A percentile compares a stretch with the other conserved stretches of the same genome.
Conservation (phyloP, 2,888 invertebrate genomes). For the Parochlus steinenii region DNA sequence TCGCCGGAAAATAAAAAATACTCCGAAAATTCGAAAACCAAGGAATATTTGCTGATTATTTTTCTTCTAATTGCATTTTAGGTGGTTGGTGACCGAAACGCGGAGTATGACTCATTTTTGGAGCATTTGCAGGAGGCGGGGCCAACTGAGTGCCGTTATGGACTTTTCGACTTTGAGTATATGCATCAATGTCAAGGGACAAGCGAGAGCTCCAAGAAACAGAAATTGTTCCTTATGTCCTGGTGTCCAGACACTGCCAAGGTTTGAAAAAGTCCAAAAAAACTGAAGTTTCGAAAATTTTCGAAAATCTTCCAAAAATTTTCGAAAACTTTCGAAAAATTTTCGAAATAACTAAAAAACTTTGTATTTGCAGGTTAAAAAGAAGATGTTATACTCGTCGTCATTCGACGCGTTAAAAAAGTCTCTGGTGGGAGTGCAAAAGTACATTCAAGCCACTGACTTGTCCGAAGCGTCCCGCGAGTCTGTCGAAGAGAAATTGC, state of each 20-base stretch:
- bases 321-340: not conserved
- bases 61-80: no score
- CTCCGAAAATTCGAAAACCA: no score
- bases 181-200: slow-evolving; percentile 95
- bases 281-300: slow-evolving; percentile 1
- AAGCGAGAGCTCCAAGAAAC: slow-evolving; percentile 92
- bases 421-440: slow-evolving; percentile 89
- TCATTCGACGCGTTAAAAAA: slow-evolving; percentile 97
- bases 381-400: slow-evolving; percentile 80
- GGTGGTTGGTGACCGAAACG: slow-evolving; percentile 76
- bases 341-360: not conserved
- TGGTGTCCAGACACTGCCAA: slow-evolving; percentile 98
- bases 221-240: slow-evolving; percentile 93
- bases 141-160: slow-evolving; percentile 93
- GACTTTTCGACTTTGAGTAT: slow-evolving; percentile 95
- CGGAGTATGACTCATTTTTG: slow-evolving; percentile 87
- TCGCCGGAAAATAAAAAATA: no score
- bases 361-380: slow-evolving; percentile 38
- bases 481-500: slow-evolving; percentile 84
- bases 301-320: slow-evolving; percentile 4
- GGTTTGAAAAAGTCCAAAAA: slow-evolving; percentile 27
- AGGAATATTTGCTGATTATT: no score
- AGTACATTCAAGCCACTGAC: slow-evolving; percentile 94
- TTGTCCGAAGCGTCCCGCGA: slow-evolving; percentile 86
- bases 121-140: slow-evolving; percentile 83